Evolutionary conservation across 2,797 vertebrate genomes (phyloP).

Genomic region (Hippopotamyrus pictus): DNA sequence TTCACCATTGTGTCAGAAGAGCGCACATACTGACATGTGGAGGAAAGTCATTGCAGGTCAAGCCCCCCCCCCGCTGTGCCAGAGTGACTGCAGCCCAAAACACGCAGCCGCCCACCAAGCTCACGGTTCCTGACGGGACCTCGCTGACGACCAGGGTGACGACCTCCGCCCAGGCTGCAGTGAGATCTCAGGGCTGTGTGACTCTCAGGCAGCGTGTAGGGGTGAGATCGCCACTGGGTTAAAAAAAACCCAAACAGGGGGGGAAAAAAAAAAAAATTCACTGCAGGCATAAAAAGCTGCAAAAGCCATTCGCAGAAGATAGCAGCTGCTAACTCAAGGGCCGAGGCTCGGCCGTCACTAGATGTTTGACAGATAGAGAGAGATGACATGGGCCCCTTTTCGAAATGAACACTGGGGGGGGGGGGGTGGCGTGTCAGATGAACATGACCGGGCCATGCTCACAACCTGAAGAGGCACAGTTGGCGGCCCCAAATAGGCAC

Average conservation of each 20-base stretch:
- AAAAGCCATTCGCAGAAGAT: neutral
- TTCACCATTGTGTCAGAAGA: constrained; percentile 7
- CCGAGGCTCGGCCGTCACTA: neutral
- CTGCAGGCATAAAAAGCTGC: neutral
- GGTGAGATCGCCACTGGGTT: neutral
- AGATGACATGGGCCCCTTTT: neutral
- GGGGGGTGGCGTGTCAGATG: neutral
- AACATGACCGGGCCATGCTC: neutral
- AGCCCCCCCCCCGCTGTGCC: neutral
- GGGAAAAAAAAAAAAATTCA: neutral
- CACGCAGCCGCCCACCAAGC: neutral
- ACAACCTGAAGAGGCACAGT: neutral
- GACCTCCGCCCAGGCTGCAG: neutral
- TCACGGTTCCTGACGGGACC: neutral
- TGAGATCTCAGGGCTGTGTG: neutral
- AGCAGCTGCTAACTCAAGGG: neutral
- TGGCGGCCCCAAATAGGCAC: neutral
- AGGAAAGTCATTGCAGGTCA: neutral
- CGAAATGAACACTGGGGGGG: neutral
- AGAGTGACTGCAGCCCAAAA: neutral
- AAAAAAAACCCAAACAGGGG: neutral
- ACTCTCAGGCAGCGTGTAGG: neutral
- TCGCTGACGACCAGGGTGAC: neutral
- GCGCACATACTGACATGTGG: neutral
- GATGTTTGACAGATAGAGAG: no score